Base-by-base conservation (phyloP, 2,888 invertebrate genomes). In the Ophraella communa region DNA sequence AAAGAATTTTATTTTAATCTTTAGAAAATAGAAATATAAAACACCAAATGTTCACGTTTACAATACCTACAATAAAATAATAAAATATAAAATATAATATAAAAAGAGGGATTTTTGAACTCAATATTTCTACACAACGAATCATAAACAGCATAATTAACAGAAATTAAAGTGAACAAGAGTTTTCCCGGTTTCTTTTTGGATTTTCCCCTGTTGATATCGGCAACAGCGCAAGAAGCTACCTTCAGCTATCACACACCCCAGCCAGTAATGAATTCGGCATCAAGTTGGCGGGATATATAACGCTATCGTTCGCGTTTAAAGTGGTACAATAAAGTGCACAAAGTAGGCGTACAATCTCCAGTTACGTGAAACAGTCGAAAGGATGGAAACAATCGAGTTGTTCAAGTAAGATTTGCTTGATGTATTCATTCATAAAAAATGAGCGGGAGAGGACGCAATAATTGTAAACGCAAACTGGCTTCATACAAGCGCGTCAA, bases 271-370 rank as follows among this genome's bases (percentile, higher is more conserved):
- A 62, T 47, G 56, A 63, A 56, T 62, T 17, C 56, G 61, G 57
- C 56, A 65, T 66, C 66, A 62, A 68, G 59, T 68, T 66, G 68
- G 68, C 66, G 68, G 62, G 66, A 68, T 64, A 59, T 58, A 30
- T 30, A 59, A 64, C 53, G 52, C 52, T 49, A 64, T 45, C 55
- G 66, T 66, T 62, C 59, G 57, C 18, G 66, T 68, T 68, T 66
- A 35, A 62, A 62, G 62, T 63, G 59, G 51, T 51, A 17, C 42
- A 42, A 59, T 51, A 59, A 59, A 49, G 51, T 42, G 51, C 39
- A 24, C 33, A 47, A 62, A 65, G 65, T 61, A 60, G 61, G 44
- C 52, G 51, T 58, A 45, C 45, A 61, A 20, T 45, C 17, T 17
- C 35, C 42, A 35, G 57, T 53, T 30, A 17, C 45, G 49, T 44